Conservation (phyloP, 2,797 vertebrate genomes). For the Calcarius lapponicus region DNA sequence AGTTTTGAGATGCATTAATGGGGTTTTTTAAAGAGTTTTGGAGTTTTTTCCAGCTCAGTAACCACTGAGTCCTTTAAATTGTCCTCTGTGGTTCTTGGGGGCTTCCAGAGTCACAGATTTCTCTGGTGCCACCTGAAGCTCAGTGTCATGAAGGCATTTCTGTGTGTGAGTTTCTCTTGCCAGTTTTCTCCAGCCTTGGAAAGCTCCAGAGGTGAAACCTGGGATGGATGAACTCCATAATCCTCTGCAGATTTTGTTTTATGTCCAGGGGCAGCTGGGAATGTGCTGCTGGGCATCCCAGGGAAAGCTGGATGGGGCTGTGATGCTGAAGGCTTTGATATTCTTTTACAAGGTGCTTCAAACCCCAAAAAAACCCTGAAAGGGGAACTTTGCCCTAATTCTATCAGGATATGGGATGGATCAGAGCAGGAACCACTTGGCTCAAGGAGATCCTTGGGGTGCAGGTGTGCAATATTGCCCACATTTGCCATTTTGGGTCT, state of each 20-base stretch:
- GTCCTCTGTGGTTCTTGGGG: background rate
- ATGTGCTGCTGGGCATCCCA: background rate
- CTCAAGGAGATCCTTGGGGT: background rate
- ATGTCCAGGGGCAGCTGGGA: background rate
- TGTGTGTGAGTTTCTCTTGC: accelerated
- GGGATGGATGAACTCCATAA: background rate
- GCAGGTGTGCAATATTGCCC: background rate
- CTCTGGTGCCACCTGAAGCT: background rate
- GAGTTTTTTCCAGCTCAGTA: background rate
- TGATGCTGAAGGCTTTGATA: background rate
- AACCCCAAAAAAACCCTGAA: background rate
- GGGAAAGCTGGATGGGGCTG: too few relatives aligned
- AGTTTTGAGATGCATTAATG: too few relatives aligned
- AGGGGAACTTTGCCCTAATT: background rate
- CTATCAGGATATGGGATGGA: accelerated
- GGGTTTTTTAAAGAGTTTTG: too few relatives aligned
- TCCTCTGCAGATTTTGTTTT: background rate
- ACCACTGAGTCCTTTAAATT: background rate
- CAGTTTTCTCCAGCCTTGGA: background rate
- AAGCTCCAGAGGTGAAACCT: background rate
- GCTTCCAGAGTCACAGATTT: background rate
- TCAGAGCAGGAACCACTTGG: background rate
- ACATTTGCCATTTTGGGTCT: background rate
- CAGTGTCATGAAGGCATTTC: background rate
- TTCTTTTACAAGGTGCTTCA: background rate